Base-by-base conservation (phyloP, 2,113 vertebrate species). In the Tichodroma muraria region DNA sequence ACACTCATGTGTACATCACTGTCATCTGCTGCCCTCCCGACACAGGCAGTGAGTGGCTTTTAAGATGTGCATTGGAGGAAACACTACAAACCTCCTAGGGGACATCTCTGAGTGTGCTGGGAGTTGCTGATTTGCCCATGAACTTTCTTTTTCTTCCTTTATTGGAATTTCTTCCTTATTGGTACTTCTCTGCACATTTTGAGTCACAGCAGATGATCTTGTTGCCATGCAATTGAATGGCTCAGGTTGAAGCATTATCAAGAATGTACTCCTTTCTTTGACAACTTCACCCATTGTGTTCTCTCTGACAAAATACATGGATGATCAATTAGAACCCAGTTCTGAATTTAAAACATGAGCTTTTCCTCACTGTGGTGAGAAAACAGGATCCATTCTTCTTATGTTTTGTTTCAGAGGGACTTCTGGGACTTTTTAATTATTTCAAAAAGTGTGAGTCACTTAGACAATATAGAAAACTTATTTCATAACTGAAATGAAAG, bases 91-190 rank as follows among this genome's bases (percentile, higher is more conserved):
- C 79, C 45, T 66, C 84, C 69, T 73, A 86, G 89, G 88, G 93
- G 94, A 91, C 97, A 97, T 98, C 96, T 97, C 82, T 97, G 96
- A 97, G 96, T 12, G 97, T 97, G 95, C 93, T 92, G 57, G 96
- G 85, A 96, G 94, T 95, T 89, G 57, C 81, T 53, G 22, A 60
- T 80, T 85, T 79, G 52, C 24, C 77, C 24, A 23, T 44, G 72
- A 53, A 82, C 64, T 81, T 60, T 92, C 30, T 40, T 95, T 91
- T 90, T 73, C 8, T 35, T 78, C 85, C 85, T 89, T 64, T 94
- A 31, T 84, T 77, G 85, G 89, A 30, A 54, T 44, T 30, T 54
- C 49, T 79, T 79, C 76, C 60, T 79, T 79, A 28, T 87, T 80
- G 85, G 89, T 90, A 83, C 47, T 80, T 88, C 45, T 96, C 94